These are phyloP conservation scores for Sorex araneus DNA, from an alignment of 2,113 vertebrate species.

Conservation along the genomic window DNA sequence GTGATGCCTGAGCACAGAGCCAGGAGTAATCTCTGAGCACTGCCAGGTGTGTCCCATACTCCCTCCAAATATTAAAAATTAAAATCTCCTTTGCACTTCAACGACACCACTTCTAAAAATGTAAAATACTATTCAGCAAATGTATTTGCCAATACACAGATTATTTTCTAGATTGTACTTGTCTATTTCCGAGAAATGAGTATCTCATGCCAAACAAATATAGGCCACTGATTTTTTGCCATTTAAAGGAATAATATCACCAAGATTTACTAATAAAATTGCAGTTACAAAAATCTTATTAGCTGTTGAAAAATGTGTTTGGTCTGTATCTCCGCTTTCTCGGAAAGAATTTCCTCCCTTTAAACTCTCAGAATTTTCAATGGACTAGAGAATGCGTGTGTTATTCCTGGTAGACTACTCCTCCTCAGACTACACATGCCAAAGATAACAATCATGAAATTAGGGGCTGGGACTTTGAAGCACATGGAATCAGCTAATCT, in stretches of 20 bases:
- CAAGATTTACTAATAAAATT: conserved; percentile 45
- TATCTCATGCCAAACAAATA: neutral
- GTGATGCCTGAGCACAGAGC: no score
- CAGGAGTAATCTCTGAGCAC: no score
- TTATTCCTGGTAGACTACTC: neutral
- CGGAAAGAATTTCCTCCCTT: neutral
- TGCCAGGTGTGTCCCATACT: no score
- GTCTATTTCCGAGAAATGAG: conserved; percentile 44
- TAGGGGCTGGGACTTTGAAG: neutral
- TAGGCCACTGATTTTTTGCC: neutral
- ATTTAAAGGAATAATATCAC: neutral
- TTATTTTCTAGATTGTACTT: neutral
- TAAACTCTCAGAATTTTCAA: neutral
- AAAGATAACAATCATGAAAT: neutral
- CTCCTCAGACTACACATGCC: neutral
- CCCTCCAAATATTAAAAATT: no score
- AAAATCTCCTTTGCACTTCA: neutral
- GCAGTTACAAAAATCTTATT: neutral
- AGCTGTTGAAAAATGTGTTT: neutral
- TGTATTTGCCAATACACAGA: neutral
- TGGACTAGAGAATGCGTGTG: neutral
- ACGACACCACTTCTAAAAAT: neutral
- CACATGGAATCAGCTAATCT: neutral
- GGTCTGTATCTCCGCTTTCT: neutral
- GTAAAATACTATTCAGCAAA: neutral